phyloP scores from a whole-genome alignment of 1,140 invertebrate genomes.

The Pseudomyrmex flavicornis region DNA sequence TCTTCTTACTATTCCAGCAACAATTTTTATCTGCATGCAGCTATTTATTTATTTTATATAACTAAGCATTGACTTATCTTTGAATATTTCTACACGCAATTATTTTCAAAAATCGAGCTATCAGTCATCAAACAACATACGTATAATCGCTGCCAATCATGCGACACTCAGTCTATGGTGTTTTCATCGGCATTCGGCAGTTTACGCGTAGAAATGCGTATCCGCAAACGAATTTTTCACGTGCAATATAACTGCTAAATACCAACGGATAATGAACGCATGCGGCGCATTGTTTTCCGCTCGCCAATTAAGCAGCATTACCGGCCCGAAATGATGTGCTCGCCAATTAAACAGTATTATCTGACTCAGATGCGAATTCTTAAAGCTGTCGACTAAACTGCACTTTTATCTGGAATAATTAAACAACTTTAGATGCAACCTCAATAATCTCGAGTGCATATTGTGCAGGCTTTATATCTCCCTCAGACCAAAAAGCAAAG shows the following conservation, averaged over 20 bases:
- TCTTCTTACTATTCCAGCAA: no score
- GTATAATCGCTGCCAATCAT: constrained; percentile 1
- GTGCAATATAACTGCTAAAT: constrained; percentile 17
- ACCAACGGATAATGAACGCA: constrained; percentile 50
- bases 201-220: background rate
- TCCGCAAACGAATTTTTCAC: constrained; percentile 5
- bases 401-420: constrained; percentile 68
- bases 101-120: background rate
- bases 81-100: no score
- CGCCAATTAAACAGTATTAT: constrained; percentile 68
- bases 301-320: constrained; percentile 67
- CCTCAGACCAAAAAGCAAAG: background rate
- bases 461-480: background rate
- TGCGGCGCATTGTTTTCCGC: constrained; percentile 62
- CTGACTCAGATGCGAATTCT: constrained; percentile 12
- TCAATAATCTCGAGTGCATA: background rate
- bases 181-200: constrained; percentile 7
- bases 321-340: constrained; percentile 49
- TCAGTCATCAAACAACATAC: background rate
- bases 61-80: no score
- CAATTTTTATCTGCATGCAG: no score
- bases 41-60: no score
- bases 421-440: constrained; percentile 64
- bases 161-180: constrained; percentile 24
- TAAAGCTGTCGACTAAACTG: constrained; percentile 46